Conservation (phyloP, 2,888 invertebrate species). For the Hymenopus coronatus region DNA sequence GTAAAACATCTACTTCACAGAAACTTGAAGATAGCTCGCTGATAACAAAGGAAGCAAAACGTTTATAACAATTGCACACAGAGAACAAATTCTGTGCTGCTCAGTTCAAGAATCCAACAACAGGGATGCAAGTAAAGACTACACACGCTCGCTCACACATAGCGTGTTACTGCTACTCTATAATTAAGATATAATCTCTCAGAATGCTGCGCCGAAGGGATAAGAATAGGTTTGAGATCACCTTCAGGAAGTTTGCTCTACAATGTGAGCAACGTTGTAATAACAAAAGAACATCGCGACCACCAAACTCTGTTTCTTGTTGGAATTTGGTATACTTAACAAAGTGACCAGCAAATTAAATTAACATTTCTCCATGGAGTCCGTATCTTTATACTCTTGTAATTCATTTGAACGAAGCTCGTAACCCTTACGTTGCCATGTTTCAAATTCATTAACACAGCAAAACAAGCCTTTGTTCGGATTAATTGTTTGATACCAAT, state of each 20-base stretch:
- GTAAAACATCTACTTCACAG: no score
- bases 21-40: no score
- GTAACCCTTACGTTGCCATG: no score
- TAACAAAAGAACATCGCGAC: background rate
- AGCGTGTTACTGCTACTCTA: background rate
- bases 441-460: no score
- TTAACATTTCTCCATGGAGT: no score
- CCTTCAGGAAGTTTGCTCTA: background rate
- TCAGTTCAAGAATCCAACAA: background rate
- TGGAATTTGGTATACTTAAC: no score
- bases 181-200: background rate
- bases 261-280: background rate
- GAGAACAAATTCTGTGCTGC: background rate
- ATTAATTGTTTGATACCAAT: no score
- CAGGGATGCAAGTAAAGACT: background rate
- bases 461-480: no score
- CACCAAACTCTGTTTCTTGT: background rate
- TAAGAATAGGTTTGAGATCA: background rate
- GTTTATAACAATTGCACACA: background rate
- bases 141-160: background rate
- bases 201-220: background rate
- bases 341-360: no score
- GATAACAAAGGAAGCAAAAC: no score
- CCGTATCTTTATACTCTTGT: no score
- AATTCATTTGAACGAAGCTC: no score